Evolutionary conservation across 1,140 invertebrate species (phyloP).

Genomic region (Metaphire vulgaris): DNA sequence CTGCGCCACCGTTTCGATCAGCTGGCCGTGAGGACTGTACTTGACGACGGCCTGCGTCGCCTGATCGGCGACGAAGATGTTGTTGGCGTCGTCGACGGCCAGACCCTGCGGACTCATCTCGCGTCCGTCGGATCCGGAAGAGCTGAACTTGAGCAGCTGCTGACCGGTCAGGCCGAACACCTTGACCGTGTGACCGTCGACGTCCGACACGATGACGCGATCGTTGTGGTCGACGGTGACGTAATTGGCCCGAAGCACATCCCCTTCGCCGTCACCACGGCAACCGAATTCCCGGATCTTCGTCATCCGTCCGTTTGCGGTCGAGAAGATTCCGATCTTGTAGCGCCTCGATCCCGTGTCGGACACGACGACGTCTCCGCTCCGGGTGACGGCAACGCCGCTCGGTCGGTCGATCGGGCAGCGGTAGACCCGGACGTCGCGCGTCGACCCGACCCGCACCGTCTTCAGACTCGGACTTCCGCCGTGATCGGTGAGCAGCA

Average conservation of each 20-base stretch:
- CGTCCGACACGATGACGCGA: constrained; percentile 16
- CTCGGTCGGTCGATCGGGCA: neutral
- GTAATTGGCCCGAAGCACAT: constrained; percentile 12
- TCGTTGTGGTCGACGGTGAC: constrained; percentile 12
- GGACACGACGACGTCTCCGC: constrained; percentile 11
- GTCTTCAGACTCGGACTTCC: neutral
- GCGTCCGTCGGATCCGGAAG: constrained; percentile 1
- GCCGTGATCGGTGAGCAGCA: neutral
- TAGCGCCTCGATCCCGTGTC: constrained; percentile 3
- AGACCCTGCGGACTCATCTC: constrained; percentile 16
- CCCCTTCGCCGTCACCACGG: neutral
- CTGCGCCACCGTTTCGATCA: constrained; percentile 2
- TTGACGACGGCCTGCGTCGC: neutral
- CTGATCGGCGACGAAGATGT: constrained; percentile 21
- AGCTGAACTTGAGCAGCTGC: constrained; percentile 14
- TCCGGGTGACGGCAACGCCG: constrained; percentile 8
- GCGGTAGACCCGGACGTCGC: neutral
- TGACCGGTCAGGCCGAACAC: neutral
- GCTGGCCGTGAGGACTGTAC: constrained; percentile 17
- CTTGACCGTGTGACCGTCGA: constrained; percentile 6
- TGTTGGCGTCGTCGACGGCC: constrained; percentile 12
- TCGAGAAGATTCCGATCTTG: neutral
- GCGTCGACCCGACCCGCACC: neutral
- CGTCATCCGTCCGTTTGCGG: neutral
- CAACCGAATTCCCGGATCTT: constrained; percentile 8